These are phyloP conservation scores for Hypomecis atomaria DNA, from an alignment of 2,888 invertebrate species.

Conservation along the genomic window DNA sequence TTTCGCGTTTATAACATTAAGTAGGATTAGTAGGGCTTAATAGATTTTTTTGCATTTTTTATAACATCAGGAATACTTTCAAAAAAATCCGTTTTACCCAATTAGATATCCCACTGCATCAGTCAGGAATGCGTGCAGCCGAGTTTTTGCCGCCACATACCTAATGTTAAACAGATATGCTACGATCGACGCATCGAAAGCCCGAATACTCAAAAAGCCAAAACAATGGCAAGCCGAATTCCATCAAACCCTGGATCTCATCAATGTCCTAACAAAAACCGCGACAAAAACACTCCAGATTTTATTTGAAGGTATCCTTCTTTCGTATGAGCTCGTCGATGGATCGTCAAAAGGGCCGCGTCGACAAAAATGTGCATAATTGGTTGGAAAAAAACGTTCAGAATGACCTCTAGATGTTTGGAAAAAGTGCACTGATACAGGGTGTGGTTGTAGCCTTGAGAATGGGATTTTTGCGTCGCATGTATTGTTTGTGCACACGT, in stretches of 20 bases:
- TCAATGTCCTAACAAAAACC: conserved; percentile 80
- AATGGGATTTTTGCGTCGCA: too few species aligned
- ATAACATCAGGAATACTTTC: too few species aligned
- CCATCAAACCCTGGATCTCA: conserved; percentile 73
- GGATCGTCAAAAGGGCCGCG: conserved; percentile 75
- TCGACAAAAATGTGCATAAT: conserved; percentile 84
- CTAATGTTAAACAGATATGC: conserved; percentile 42
- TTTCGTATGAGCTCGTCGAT: conserved; percentile 69
- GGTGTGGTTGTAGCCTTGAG: conserved; percentile 47
- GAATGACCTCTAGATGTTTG: conserved; percentile 81
- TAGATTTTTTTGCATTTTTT: too few species aligned
- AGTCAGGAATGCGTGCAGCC: conserved; percentile 35
- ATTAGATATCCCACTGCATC: conserved; percentile 23
- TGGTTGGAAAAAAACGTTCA: conserved; percentile 80
- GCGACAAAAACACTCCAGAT: conserved; percentile 73
- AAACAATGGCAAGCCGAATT: conserved; percentile 68
- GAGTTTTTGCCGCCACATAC: conserved; percentile 30
- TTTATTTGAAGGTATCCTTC: conserved; percentile 82
- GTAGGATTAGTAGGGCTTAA: too few species aligned
- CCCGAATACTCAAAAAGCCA: conserved; percentile 1
- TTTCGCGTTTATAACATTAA: too few species aligned
- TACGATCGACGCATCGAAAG: conserved; percentile 26
- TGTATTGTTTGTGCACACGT: too few species aligned
- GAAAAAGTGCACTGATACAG: conserved; percentile 81
- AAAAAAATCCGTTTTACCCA: conserved; percentile 14